These are phyloP conservation scores for Dendrophyllia cribrosa DNA, from an alignment of 64 coral and sea anemone species.

Conservation along the genomic window DNA sequence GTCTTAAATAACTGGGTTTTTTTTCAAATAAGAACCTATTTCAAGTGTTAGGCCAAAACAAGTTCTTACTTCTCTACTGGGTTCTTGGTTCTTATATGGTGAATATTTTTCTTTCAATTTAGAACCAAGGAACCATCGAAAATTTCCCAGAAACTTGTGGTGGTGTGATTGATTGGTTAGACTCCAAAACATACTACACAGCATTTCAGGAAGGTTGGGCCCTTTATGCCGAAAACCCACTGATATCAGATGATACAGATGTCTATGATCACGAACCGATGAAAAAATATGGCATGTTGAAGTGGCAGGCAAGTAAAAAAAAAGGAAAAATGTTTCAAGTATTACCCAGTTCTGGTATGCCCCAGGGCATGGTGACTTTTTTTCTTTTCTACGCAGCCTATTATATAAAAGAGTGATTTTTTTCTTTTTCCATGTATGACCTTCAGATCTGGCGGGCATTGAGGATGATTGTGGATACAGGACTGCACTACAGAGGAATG, in stretches of 20 bases:
- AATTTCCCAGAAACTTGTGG: neutral
- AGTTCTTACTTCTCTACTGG: no score
- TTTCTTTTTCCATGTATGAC: neutral
- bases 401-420: no score
- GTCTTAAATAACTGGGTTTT: no score
- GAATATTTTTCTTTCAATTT: neutral
- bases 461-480: constrained; percentile 60
- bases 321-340: neutral
- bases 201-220: constrained; percentile 65
- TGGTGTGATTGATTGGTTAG: constrained; percentile 31
- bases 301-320: constrained; percentile 47
- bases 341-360: no score
- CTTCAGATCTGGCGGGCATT: constrained; percentile 41
- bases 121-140: constrained; percentile 39
- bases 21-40: no score
- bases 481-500: constrained; percentile 51
- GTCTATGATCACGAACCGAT: constrained; percentile 27
- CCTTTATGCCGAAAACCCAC: constrained; percentile 59
- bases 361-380: no score
- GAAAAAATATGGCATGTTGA: constrained; percentile 45
- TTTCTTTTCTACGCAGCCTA: no score
- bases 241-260: constrained; percentile 61
- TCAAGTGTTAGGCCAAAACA: no score
- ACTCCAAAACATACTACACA: constrained; percentile 21
- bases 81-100: no score